phyloP scores from a whole-genome alignment of 2,888 invertebrate genomes.

The Cataglyphis rosenhaueri region DNA sequence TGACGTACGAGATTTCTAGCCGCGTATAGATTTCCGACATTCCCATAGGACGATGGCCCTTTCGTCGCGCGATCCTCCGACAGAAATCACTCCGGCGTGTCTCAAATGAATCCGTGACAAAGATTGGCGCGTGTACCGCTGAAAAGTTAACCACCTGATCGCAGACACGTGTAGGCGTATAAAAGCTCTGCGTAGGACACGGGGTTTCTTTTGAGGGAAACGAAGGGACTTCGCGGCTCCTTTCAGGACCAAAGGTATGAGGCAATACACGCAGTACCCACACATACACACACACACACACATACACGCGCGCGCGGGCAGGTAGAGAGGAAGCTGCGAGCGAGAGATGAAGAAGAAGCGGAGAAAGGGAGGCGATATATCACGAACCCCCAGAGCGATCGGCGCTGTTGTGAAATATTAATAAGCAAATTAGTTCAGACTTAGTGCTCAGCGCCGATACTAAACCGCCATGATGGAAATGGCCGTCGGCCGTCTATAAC shows the following conservation, averaged over 20 bases:
- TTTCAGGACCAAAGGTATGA: constrained; percentile 3
- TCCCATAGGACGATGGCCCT: background rate
- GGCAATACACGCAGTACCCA: background rate
- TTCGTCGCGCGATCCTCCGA: constrained; percentile 8
- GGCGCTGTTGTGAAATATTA: constrained; percentile 84
- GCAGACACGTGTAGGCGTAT: constrained; percentile 36
- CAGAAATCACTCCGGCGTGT: background rate
- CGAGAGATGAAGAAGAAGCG: background rate
- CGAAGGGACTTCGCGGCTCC: constrained; percentile 36
- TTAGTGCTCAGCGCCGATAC: constrained; percentile 74
- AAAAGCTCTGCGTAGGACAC: constrained; percentile 29
- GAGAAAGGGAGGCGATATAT: constrained; percentile 75
- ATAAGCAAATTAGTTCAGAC: constrained; percentile 84
- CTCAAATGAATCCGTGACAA: constrained; percentile 39
- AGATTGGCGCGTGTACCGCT: constrained; percentile 43
- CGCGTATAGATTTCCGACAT: background rate
- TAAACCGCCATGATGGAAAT: constrained; percentile 75
- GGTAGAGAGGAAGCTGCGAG: constrained; percentile 21
- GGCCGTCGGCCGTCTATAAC: constrained; percentile 76
- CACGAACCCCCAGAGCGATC: constrained; percentile 81
- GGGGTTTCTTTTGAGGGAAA: constrained; percentile 29
- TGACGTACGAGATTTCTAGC: background rate
- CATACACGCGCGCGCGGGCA: background rate
- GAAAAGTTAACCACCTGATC: constrained; percentile 44
- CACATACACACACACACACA: background rate